phyloP scores from a whole-genome alignment of 2,888 invertebrate species.

The Ecdyonurus torrentis region DNA sequence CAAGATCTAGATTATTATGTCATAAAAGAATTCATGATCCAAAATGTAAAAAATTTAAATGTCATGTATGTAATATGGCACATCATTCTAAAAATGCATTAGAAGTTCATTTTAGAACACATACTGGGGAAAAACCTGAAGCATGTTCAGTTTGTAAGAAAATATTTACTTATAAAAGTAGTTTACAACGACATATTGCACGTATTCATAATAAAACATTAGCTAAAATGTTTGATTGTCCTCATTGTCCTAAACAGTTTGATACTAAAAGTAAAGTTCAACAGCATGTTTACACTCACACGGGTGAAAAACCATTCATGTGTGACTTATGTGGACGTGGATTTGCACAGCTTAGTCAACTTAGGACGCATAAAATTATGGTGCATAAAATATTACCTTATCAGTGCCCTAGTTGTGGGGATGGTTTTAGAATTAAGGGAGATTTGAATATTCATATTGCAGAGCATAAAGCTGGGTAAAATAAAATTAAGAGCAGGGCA shows the following conservation, averaged over 20 bases:
- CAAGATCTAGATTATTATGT: background rate
- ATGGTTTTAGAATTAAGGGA: background rate
- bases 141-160: background rate
- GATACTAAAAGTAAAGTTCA: too few relatives aligned
- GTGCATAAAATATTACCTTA: background rate
- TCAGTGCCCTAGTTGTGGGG: background rate
- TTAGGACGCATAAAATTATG: background rate
- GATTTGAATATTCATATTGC: background rate
- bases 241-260: background rate
- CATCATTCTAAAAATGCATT: too few relatives aligned
- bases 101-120: too few relatives aligned
- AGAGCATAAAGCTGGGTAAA: too few relatives aligned
- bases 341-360: background rate
- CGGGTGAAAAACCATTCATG: background rate
- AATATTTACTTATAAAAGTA: background rate
- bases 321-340: background rate
- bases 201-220: background rate
- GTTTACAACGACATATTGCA: background rate
- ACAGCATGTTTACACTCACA: background rate
- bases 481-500: too few relatives aligned
- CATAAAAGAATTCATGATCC: background rate
- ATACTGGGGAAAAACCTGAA: background rate
- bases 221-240: background rate
- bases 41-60: background rate
- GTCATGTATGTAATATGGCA: background rate